phyloP scores from a whole-genome alignment of 1,140 invertebrate genomes.

The Drosophila ambigua region DNA sequence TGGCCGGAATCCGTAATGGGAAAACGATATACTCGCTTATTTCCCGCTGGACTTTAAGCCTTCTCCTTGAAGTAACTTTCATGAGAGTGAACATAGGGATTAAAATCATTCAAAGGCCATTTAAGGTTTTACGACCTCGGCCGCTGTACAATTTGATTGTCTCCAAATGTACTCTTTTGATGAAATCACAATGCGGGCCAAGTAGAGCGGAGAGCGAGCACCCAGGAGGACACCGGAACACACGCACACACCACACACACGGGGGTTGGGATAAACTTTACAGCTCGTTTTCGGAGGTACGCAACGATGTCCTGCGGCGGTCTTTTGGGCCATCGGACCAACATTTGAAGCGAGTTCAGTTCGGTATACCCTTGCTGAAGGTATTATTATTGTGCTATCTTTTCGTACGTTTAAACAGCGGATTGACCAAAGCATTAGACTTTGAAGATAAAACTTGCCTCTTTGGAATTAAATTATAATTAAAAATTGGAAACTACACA shows the following conservation, averaged over 20 bases:
- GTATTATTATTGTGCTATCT: no score
- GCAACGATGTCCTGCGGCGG: slow-evolving; percentile 68
- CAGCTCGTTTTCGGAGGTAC: slow-evolving; percentile 78
- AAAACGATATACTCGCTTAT: not conserved
- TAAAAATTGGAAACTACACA: no score
- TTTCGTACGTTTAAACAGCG: no score
- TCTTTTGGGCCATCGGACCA: slow-evolving; percentile 60
- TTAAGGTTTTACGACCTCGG: slow-evolving; percentile 11
- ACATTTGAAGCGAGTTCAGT: slow-evolving; percentile 59
- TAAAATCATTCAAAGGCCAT: not conserved
- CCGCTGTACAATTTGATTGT: slow-evolving; percentile 39
- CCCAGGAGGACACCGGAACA: slow-evolving; percentile 7
- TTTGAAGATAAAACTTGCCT: no score
- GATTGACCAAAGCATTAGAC: no score
- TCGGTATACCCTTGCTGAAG: slow-evolving; percentile 10
- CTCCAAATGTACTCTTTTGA: slow-evolving; percentile 70
- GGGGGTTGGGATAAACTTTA: slow-evolving; percentile 50
- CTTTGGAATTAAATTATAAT: no score
- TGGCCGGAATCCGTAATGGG: slow-evolving; percentile 17
- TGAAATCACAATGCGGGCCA: slow-evolving; percentile 76
- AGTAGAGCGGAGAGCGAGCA: no score
- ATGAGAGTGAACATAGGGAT: not conserved
- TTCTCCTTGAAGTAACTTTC: not conserved
- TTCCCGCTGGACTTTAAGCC: not conserved
- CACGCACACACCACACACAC: slow-evolving; percentile 11